phyloP scores from a whole-genome alignment of 2,888 invertebrate genomes.

The Listrodromus nycthemerus region DNA sequence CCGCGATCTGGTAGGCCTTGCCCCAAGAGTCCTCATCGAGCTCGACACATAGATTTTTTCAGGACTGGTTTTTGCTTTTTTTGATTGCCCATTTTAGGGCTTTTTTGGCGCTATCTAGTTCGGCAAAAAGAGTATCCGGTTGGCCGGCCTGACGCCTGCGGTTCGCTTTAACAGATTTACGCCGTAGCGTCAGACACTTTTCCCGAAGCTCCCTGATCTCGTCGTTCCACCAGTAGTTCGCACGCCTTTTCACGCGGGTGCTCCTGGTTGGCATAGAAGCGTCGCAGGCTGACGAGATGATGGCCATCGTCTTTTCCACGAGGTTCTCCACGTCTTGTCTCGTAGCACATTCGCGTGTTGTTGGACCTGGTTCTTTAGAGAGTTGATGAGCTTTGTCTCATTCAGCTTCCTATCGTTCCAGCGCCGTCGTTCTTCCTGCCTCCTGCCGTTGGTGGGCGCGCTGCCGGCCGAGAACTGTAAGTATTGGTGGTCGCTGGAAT shows the following conservation, averaged over 20 bases:
- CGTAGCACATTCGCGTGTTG: not conserved
- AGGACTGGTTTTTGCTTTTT: constrained; percentile 19
- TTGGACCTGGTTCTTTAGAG: constrained; percentile 1
- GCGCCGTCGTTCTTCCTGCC: constrained; percentile 2
- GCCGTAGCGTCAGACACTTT: constrained; percentile 18
- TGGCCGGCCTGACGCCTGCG: constrained; percentile 15
- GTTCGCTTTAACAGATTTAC: not conserved
- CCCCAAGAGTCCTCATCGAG: constrained; percentile 25
- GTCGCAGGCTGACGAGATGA: constrained; percentile 38
- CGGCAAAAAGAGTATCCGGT: constrained; percentile 10
- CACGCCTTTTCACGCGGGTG: constrained; percentile 10
- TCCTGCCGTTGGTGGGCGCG: constrained; percentile 20
- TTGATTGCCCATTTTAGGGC: constrained; percentile 28
- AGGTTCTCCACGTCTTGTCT: constrained; percentile 28
- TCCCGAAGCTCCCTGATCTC: constrained; percentile 32
- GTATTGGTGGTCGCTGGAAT: constrained; percentile 55
- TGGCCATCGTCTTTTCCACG: constrained; percentile 44
- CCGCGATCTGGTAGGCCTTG: constrained; percentile 44
- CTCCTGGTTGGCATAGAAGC: constrained; percentile 38
- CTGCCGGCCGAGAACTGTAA: constrained; percentile 24
- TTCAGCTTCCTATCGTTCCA: constrained; percentile 47
- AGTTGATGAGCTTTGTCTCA: constrained; percentile 9
- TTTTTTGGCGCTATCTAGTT: constrained; percentile 37
- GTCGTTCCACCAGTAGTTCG: constrained; percentile 22
- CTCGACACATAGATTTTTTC: constrained; percentile 33